Evolutionary conservation across 1,140 invertebrate genomes (phyloP).

Genomic region (Whitmania pigra): DNA sequence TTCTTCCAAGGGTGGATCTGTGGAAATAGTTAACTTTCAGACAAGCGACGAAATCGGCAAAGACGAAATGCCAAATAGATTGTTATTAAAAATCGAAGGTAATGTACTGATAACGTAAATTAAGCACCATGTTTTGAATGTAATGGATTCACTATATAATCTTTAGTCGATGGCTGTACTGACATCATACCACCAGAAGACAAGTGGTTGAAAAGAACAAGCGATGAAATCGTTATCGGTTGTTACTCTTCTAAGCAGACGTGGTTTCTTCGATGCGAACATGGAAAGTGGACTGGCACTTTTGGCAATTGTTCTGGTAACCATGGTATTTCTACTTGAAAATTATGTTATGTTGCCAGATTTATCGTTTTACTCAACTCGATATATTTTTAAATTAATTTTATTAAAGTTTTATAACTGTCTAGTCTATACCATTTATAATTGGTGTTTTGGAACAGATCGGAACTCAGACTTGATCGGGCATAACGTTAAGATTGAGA

Average conservation of each 20-base stretch:
- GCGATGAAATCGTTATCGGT: slow-evolving; percentile 10
- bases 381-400: not conserved
- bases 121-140: no score
- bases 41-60: no score
- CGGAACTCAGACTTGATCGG: not conserved
- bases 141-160: no score
- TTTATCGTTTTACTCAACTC: no score
- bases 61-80: no score
- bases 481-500: not conserved
- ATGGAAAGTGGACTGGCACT: slow-evolving; percentile 5
- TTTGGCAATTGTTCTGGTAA: slow-evolving; percentile 13
- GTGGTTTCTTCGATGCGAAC: slow-evolving; percentile 6
- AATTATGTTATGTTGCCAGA: no score
- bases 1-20: no score
- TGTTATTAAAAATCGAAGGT: no score
- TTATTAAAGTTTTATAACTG: not conserved
- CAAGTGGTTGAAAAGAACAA: slow-evolving; percentile 9
- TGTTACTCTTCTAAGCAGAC: slow-evolving; percentile 9
- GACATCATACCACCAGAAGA: slow-evolving; percentile 15
- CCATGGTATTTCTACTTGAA: no score
- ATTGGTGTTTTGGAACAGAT: not conserved
- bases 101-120: no score
- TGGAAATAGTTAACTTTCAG: no score
- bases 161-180: not conserved
- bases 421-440: no score